These are phyloP conservation scores for Hippoglossus stenolepis DNA, from an alignment of 2,113 vertebrate species.

Conservation along the genomic window DNA sequence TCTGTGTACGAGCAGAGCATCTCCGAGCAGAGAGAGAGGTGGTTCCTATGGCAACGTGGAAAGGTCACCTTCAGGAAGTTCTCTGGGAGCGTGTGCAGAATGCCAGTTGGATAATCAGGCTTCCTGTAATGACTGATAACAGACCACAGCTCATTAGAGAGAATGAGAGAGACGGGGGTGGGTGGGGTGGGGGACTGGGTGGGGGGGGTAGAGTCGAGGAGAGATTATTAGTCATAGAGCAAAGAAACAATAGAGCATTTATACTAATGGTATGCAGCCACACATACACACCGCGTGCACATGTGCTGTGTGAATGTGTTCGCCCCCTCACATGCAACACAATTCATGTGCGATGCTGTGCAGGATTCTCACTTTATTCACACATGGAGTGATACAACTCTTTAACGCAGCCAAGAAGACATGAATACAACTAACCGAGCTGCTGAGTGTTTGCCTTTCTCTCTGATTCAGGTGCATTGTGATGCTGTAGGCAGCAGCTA, in stretches of 20 bases:
- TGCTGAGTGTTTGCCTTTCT: background rate
- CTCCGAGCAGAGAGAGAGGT: slow-evolving; percentile 75
- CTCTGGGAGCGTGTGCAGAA: slow-evolving; percentile 75
- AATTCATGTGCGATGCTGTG: background rate
- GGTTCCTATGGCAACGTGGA: slow-evolving; percentile 84
- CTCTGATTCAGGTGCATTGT: background rate
- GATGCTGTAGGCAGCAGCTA: background rate
- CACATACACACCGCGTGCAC: slow-evolving; percentile 13
- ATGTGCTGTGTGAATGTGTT: slow-evolving; percentile 13
- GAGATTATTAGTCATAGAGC: slow-evolving; percentile 63
- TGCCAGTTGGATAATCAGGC: slow-evolving; percentile 83
- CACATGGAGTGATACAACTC: background rate
- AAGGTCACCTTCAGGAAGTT: slow-evolving; percentile 89
- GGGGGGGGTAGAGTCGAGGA: background rate
- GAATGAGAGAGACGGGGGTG: slow-evolving; percentile 38
- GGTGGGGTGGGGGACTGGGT: slow-evolving; percentile 3
- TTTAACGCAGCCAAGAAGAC: background rate
- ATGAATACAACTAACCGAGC: background rate
- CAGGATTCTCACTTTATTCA: background rate
- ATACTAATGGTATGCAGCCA: slow-evolving; percentile 29
- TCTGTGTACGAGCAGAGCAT: slow-evolving; percentile 62
- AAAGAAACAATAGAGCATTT: slow-evolving; percentile 63
- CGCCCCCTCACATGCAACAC: background rate
- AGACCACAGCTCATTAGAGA: slow-evolving; percentile 80
- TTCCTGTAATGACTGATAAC: slow-evolving; percentile 83